A percentile compares a stretch with the other conserved stretches of the same genome.
Conservation (phyloP, 2,797 vertebrate species). For the Sebastes minor region DNA sequence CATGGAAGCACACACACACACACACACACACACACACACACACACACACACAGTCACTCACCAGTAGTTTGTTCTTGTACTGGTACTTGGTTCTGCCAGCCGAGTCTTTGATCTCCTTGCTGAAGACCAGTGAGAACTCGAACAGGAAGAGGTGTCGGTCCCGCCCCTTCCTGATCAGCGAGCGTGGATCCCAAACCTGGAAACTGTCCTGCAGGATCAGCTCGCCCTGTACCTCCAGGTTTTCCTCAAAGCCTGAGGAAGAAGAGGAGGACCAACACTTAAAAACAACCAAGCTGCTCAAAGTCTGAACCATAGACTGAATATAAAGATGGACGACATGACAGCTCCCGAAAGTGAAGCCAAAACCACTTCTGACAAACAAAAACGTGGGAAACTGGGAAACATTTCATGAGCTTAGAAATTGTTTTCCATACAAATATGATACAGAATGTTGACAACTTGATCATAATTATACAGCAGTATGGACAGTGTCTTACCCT, state of each 20-base stretch:
- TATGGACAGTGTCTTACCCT: slow-evolving; percentile 79
- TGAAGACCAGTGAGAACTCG: slow-evolving; percentile 97
- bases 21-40: neutral
- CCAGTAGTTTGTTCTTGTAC: slow-evolving; percentile 98
- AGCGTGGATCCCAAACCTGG: slow-evolving; percentile 99
- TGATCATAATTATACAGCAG: neutral
- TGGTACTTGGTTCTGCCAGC: slow-evolving; percentile 97
- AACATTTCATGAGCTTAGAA: neutral
- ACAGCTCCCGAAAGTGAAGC: no score
- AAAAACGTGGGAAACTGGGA: neutral
- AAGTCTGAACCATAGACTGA: neutral
- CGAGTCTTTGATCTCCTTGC: slow-evolving; percentile 98
- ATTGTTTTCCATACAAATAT: neutral
- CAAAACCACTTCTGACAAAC: neutral
- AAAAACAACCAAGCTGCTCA: neutral
- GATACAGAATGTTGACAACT: no score
- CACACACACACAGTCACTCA: slow-evolving; percentile 19
- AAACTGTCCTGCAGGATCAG: slow-evolving; percentile 98
- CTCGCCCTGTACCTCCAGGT: slow-evolving; percentile 96
- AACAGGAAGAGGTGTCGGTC: slow-evolving; percentile 98
- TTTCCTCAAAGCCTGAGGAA: slow-evolving; percentile 93
- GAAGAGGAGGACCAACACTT: neutral
- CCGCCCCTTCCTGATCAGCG: slow-evolving; percentile 95
- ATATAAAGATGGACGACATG: no score
- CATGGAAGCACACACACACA: neutral